Evolutionary conservation across 2,113 vertebrate genomes (phyloP).

Genomic region (Pseudopodoces humilis): DNA sequence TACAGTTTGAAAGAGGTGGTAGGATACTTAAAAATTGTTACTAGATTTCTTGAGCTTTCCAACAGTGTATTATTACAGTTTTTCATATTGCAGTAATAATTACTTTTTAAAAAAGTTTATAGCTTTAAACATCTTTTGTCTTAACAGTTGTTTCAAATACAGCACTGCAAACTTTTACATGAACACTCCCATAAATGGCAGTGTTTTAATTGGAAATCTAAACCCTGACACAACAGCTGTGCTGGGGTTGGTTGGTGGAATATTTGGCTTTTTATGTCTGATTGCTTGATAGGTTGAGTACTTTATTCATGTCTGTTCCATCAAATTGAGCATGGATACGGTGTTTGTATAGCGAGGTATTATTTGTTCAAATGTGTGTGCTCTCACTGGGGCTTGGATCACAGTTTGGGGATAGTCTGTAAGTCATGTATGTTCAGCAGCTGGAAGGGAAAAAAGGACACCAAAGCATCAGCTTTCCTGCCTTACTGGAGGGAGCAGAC

Average conservation of each 20-base stretch:
- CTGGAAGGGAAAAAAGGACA: neutral
- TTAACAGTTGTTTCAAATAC: neutral
- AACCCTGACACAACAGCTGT: neutral
- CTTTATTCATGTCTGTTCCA: neutral
- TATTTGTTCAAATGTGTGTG: neutral
- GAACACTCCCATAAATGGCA: neutral
- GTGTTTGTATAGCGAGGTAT: neutral
- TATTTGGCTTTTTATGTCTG: neutral
- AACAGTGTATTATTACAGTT: neutral
- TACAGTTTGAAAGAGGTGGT: neutral
- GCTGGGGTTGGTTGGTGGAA: neutral
- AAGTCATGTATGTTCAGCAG: neutral
- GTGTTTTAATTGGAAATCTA: neutral
- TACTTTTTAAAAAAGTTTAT: accelerated
- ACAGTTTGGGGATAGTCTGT: neutral
- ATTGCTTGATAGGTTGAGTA: neutral
- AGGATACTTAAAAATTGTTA: neutral
- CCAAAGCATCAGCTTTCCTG: neutral
- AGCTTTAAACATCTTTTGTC: neutral
- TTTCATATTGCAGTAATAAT: neutral
- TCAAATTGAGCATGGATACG: neutral
- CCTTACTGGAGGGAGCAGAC: neutral
- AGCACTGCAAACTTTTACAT: neutral
- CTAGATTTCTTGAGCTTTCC: neutral
- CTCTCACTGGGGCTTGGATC: neutral